These are phyloP conservation scores for Semaprochilodus insignis DNA, from an alignment of 2,797 vertebrate genomes.

Conservation along the genomic window DNA sequence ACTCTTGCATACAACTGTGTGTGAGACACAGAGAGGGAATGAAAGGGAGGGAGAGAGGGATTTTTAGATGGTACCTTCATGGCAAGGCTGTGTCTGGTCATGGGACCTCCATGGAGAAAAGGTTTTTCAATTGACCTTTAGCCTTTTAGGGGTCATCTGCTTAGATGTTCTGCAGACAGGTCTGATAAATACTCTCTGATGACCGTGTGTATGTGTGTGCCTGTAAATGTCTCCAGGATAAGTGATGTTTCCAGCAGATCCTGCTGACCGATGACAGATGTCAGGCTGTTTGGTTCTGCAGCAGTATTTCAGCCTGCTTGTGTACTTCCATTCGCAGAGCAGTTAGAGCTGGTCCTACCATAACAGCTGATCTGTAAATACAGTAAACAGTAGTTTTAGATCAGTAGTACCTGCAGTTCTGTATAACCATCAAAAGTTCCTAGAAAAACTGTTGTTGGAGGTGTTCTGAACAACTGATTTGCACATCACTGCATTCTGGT, in stretches of 20 bases:
- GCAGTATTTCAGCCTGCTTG: constrained; percentile 21
- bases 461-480: too few relatives aligned
- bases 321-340: background rate
- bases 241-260: constrained; percentile 42
- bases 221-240: constrained; percentile 56
- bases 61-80: constrained; percentile 37
- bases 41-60: background rate
- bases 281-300: constrained; percentile 6
- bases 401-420: too few relatives aligned
- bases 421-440: too few relatives aligned
- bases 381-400: too few relatives aligned
- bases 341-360: background rate
- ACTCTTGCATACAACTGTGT: too few relatives aligned
- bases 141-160: constrained; percentile 30
- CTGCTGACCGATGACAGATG: constrained; percentile 23
- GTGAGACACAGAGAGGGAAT: background rate
- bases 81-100: constrained; percentile 18
- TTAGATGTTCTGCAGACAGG: constrained; percentile 21
- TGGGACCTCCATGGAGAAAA: constrained; percentile 23
- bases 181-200: constrained; percentile 4
- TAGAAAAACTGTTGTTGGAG: too few relatives aligned
- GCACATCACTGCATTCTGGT: too few relatives aligned
- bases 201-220: constrained; percentile 22
- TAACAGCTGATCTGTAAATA: too few relatives aligned
- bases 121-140: constrained; percentile 42